Base-by-base conservation (phyloP, 2,888 invertebrate species). In the Drosophila quasianomalipes region DNA sequence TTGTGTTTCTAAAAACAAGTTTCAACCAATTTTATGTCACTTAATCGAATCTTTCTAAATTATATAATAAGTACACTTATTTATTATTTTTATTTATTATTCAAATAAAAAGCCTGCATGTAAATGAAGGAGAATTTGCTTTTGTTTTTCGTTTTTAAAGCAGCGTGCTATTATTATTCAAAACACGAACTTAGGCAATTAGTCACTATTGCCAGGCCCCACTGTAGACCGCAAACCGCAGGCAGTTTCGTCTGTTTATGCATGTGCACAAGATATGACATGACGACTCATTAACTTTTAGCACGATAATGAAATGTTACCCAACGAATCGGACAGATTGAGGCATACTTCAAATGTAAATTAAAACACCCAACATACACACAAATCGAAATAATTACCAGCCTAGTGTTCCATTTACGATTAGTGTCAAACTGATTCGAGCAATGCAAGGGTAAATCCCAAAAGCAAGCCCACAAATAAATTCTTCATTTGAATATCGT, bases 291-390 rank as follows among this genome's bases (percentile, higher is more conserved):
- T 65, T 51, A n/a, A 31, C 41, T 54, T 49, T 22, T 54, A 19
- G 33, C 30, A 9, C 28, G 70, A 70, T 71, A 70, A 62, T 30
- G 22, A 44, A 49, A 53, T 26, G n/a, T 47, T 28, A 35, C 22
- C 10, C 39, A 35, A 57, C 37, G 28, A 52, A 55, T 77, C 58
- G 52, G 47, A 5, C 47, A 26, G 47, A 69, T 62, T 35, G 54
- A 65, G 54, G 70, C 60, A 33, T 28, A 53, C 47, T 63, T 10
- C 5, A 71, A 35, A 68, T 76, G 78, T 33, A 61, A 69, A 76
- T 69, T 41, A 54, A 74, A 73, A 52, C 39, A 58, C 9, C 26
- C 12, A n/a, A 26, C 39, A 39, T 22, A 41, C 30, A 33, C 31
- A 52, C 35, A 44, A 33, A 71, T 37, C 49, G 44, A 70, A 62